Evolutionary conservation across 2,113 vertebrate species (phyloP).

Genomic region (Cynopterus brachyotis): DNA sequence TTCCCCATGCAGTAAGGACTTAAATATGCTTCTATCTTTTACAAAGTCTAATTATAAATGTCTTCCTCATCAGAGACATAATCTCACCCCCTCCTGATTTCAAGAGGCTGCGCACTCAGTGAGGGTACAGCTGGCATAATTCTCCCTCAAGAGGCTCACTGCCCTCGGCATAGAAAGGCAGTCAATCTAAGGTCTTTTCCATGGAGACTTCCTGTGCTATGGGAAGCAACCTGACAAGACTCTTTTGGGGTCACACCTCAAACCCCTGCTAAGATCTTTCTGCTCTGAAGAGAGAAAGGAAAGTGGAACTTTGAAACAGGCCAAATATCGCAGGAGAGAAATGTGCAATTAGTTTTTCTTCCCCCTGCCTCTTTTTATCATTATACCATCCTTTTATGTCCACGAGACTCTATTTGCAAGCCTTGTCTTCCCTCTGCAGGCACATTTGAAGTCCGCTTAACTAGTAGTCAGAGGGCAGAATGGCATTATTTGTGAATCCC

Average conservation of each 20-base stretch:
- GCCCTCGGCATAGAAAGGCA: not conserved
- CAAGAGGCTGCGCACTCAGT: not conserved
- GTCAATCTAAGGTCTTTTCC: not conserved
- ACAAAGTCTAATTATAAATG: not conserved
- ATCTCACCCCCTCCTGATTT: not conserved
- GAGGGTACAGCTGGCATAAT: not conserved
- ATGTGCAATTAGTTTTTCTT: constrained; percentile 42
- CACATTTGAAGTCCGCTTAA: constrained; percentile 35
- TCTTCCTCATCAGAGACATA: not conserved
- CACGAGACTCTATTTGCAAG: constrained; percentile 34
- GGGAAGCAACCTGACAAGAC: not conserved
- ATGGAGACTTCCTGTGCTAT: not conserved
- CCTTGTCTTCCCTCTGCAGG: constrained; percentile 31
- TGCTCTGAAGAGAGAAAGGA: not conserved
- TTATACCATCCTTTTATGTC: not conserved
- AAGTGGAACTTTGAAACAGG: not conserved
- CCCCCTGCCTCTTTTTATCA: not conserved
- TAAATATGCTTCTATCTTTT: not conserved
- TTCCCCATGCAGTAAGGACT: not conserved
- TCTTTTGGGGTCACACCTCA: not conserved
- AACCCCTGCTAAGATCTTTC: not conserved
- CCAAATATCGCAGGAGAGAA: constrained; percentile 48
- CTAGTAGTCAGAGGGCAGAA: constrained; percentile 42
- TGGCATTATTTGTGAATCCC: constrained; percentile 65
- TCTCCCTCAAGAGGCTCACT: not conserved